phyloP scores from a whole-genome alignment of 2,113 vertebrate genomes.

The Microtus oregoni region DNA sequence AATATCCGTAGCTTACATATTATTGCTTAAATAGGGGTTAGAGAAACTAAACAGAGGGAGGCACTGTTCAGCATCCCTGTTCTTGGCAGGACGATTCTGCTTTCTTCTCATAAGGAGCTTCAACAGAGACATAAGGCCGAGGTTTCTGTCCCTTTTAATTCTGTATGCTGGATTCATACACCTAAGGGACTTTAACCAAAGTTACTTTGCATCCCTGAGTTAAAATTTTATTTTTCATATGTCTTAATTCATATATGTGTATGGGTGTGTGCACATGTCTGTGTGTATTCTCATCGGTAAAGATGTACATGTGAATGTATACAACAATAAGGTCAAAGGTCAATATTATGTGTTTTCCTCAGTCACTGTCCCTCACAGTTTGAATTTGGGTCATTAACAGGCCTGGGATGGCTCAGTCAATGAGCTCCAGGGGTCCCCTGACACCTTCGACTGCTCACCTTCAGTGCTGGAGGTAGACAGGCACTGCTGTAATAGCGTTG shows the following conservation, averaged over 20 bases:
- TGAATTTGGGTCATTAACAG: background rate
- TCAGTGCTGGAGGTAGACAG: background rate
- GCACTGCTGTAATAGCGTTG: background rate
- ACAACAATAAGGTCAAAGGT: background rate
- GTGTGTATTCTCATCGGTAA: background rate
- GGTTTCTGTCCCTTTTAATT: background rate
- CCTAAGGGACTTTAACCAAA: background rate
- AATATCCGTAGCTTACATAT: background rate
- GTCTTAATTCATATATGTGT: background rate
- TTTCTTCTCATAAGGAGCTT: background rate
- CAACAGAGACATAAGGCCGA: background rate
- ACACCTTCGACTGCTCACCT: background rate
- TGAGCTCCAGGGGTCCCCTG: background rate
- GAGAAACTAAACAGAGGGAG: background rate
- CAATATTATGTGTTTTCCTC: background rate
- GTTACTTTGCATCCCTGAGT: background rate
- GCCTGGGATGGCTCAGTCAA: background rate
- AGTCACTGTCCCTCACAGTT: background rate
- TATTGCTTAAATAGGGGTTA: background rate
- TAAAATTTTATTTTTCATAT: background rate
- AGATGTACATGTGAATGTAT: background rate
- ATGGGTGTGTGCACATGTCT: fast-evolving
- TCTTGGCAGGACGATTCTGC: background rate
- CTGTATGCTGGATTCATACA: background rate
- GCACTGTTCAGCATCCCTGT: background rate